A percentile compares a stretch with the other conserved stretches of the same genome.
These are phyloP conservation scores for Aramus guarauna DNA, from an alignment of 2,113 vertebrate species.

Conservation along the genomic window DNA sequence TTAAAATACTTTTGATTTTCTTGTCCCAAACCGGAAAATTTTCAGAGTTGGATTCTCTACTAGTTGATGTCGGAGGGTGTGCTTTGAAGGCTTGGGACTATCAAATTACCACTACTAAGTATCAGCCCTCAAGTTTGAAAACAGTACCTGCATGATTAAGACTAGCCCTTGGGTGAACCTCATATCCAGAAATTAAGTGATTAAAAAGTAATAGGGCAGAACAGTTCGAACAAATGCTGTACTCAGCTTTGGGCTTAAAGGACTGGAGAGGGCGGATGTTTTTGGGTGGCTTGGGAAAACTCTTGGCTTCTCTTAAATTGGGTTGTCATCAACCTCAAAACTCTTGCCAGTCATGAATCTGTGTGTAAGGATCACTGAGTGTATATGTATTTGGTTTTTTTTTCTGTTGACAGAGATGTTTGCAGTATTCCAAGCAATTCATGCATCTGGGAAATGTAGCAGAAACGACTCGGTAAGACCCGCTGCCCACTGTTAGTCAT, in stretches of 20 bases:
- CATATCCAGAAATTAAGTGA: not conserved
- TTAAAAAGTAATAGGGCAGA: not conserved
- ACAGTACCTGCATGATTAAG: not conserved
- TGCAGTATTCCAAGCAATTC: conserved; percentile 93
- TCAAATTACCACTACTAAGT: not conserved
- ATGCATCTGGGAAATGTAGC: conserved; percentile 90
- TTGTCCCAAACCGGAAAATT: not conserved
- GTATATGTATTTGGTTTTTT: not conserved
- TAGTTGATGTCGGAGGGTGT: not conserved
- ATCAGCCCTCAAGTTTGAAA: not conserved
- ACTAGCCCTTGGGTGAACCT: not conserved
- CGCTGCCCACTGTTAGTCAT: not conserved
- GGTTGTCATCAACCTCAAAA: not conserved
- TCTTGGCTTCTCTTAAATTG: not conserved
- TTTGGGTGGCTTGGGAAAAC: not conserved
- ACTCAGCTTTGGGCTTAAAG: not conserved
- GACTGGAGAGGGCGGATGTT: not conserved
- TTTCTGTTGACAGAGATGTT: conserved; percentile 83
- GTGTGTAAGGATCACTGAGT: not conserved
- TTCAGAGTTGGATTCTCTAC: not conserved
- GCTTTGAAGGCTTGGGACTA: not conserved
- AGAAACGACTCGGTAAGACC: conserved; percentile 88
- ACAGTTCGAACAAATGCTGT: not conserved
- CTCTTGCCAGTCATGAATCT: not conserved
- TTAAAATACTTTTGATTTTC: not conserved